Percentiles rank a stretch among this genome's conserved stretches.
Evolutionary conservation across 2,888 invertebrate genomes (phyloP).

Genomic region (Brachypalpus laphriformis): DNA sequence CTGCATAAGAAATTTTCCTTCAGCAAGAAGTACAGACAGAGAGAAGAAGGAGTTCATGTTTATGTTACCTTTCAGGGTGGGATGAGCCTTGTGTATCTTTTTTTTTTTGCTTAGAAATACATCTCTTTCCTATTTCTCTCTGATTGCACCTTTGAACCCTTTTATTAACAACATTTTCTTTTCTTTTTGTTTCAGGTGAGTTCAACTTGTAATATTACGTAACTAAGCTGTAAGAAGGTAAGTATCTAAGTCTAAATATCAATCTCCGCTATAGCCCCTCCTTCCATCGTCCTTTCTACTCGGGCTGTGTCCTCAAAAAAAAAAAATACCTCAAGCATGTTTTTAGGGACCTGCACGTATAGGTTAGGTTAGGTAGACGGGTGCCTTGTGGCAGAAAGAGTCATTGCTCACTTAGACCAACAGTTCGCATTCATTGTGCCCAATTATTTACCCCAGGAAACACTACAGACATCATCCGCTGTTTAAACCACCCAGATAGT

Average conservation of each 20-base stretch:
- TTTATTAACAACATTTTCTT: neutral
- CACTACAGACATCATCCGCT: no score
- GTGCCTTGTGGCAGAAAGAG: no score
- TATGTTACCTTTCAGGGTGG: neutral
- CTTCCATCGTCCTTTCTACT: no score
- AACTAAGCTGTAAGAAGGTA: neutral
- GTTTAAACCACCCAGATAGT: no score
- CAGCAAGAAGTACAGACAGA: neutral
- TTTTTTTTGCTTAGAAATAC: neutral
- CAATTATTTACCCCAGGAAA: no score
- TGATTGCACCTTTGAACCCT: neutral
- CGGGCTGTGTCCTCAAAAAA: no score
- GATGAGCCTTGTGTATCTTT: neutral
- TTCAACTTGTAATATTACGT: neutral
- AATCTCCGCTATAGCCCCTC: no score
- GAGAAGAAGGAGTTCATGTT: neutral
- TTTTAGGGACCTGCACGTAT: no score
- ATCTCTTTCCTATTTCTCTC: neutral
- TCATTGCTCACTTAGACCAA: no score
- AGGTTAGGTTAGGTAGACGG: no score
- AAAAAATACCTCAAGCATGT: no score
- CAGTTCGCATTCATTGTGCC: no score
- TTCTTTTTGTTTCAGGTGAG: constrained; percentile 38
- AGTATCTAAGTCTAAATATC: neutral
- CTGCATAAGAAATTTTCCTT: neutral